These are phyloP conservation scores for Aegithalos caudatus DNA, from an alignment of 2,113 vertebrate genomes.

Conservation along the genomic window DNA sequence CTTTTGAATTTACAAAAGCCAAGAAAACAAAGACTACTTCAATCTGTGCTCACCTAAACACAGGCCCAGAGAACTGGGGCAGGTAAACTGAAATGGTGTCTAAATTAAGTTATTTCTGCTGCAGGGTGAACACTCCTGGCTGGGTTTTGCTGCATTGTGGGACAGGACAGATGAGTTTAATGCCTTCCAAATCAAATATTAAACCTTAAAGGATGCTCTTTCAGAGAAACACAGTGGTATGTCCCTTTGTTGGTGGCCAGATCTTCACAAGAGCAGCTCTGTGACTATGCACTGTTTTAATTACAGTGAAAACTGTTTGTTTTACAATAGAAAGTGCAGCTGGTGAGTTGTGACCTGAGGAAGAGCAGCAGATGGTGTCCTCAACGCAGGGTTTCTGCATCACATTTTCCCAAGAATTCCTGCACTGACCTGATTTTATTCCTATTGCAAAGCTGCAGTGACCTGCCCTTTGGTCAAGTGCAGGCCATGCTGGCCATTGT, in stretches of 20 bases:
- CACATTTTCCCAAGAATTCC: neutral
- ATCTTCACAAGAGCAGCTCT: neutral
- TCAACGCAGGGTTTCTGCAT: accelerated
- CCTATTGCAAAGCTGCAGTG: neutral
- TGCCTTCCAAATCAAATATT: neutral
- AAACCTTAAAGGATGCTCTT: neutral
- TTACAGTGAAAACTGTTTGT: neutral
- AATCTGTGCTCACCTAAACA: neutral
- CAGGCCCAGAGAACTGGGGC: neutral
- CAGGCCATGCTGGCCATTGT: neutral
- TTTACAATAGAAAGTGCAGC: neutral
- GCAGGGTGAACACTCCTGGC: neutral
- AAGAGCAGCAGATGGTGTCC: neutral
- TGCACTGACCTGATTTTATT: neutral
- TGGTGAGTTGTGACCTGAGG: neutral
- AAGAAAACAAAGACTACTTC: neutral
- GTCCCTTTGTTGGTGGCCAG: neutral
- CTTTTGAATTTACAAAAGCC: neutral
- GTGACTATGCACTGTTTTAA: neutral
- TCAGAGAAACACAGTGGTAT: neutral
- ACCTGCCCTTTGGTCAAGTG: neutral
- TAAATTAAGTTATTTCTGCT: neutral
- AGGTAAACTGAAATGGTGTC: neutral
- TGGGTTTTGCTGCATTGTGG: neutral
- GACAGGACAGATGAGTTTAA: neutral